A percentile compares a stretch with the other conserved stretches of the same genome.
These are phyloP conservation scores for Geophilus truncorum DNA, from an alignment of 2,888 invertebrate species.

Conservation along the genomic window DNA sequence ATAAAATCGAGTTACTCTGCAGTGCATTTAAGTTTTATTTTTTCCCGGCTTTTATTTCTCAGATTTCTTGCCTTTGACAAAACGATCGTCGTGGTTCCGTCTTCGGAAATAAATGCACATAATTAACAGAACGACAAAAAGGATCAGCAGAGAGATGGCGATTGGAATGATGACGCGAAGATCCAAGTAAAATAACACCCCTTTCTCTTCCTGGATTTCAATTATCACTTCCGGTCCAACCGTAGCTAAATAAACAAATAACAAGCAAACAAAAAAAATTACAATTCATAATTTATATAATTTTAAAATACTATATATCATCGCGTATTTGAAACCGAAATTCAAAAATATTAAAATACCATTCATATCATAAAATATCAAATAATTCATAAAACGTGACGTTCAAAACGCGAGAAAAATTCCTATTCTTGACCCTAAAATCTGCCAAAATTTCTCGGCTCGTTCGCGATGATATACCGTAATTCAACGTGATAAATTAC, in stretches of 20 bases:
- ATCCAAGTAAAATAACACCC: constrained; percentile 32
- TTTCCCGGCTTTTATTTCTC: background rate
- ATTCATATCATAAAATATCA: too few relatives aligned
- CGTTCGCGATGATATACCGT: too few relatives aligned
- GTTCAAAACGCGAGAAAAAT: too few relatives aligned
- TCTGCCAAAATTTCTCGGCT: too few relatives aligned
- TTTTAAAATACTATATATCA: background rate
- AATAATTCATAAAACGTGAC: too few relatives aligned
- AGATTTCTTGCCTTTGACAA: constrained; percentile 31
- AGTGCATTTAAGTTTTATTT: background rate
- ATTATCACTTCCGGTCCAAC: constrained; percentile 29
- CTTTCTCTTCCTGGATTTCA: constrained; percentile 30
- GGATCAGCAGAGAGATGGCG: constrained; percentile 28
- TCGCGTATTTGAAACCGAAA: too few relatives aligned
- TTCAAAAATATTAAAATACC: too few relatives aligned
- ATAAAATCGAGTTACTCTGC: background rate
- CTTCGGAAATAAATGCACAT: constrained; percentile 33
- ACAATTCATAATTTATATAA: too few relatives aligned
- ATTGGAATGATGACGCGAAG: constrained; percentile 33
- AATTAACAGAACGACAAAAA: constrained; percentile 30
- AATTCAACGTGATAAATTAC: too few relatives aligned
- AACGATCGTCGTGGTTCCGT: constrained; percentile 33
- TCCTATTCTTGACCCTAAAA: too few relatives aligned
- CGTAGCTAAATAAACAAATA: constrained; percentile 1
- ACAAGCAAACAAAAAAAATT: too few relatives aligned